Base-by-base conservation (phyloP, 2,113 vertebrate species). In the Sitta europaea region DNA sequence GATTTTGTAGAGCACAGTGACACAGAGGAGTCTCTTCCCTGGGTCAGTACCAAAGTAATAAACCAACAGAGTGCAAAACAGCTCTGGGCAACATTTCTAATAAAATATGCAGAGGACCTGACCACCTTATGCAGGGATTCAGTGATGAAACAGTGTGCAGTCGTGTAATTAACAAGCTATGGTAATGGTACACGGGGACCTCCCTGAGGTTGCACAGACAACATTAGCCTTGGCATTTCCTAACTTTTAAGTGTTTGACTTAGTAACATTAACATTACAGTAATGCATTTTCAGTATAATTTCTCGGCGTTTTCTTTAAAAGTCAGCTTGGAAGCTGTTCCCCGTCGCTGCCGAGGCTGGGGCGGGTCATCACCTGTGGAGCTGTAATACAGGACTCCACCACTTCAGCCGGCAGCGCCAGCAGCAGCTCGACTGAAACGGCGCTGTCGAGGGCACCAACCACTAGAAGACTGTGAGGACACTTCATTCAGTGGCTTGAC, bases 211-310 rank as follows among this genome's bases (percentile, higher is more conserved):
- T 95, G 92, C 48, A 62, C n/a, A 77, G 90, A 73, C 57, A 75
- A 58, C 67, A 62, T 85, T 71, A 92, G 55, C 63, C 17, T 47
- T 73, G 82, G 85, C 93, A 92, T 88, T 94, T 92, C 75, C 72
- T 54, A 92, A 94, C 85, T 94, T 86, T 35, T 62, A 91, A 93
- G 63, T 77, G 67, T 75, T 95, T 86, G 92, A 92, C 82, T 88
- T 67, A 33, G 47, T 36, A 88, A 88, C 78, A 76, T 62, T 73
- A 73, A 76, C 58, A 55, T 92, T 54, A 61, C 20, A 22, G 43
- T 47, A 93, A 88, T 54, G 63, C 36, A 35, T 45, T 88, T 96
- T 51, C 61, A 47, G 31, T 45, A 47, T 36, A 62, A 94, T 83
- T 94, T 90, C 65, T 86, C 57, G 36, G 61, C 25, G 10, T 48